Evolutionary conservation across 23 tunicate genomes (phyloP).

Genomic region (Trididemnum nubilum): DNA sequence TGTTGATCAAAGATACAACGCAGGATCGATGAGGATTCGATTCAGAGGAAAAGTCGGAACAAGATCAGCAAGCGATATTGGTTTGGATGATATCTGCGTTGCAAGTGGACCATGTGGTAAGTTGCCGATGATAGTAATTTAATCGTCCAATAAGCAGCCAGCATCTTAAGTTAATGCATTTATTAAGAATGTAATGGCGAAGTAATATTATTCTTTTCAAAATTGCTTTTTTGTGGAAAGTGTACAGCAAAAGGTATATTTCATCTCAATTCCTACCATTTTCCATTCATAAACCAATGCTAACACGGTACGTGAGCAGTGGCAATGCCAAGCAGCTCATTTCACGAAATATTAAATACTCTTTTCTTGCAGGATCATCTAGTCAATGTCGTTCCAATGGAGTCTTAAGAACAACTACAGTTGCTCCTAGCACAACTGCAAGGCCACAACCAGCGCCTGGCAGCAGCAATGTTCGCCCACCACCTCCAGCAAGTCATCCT

Average conservation of each 20-base stretch:
- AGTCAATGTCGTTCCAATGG: slow-evolving; percentile 20
- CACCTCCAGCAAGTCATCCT: not conserved
- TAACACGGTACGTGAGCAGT: no score
- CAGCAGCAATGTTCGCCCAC: not conserved
- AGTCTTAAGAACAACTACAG: not conserved
- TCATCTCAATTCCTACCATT: no score
- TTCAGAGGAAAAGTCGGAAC: slow-evolving; percentile 52
- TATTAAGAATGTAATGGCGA: no score
- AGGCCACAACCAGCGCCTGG: no score
- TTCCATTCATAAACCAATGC: no score
- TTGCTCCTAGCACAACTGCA: slow-evolving; percentile 18
- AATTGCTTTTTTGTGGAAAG: no score
- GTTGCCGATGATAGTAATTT: not conserved
- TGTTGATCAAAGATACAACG: not conserved
- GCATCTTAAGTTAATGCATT: no score
- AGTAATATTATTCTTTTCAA: no score
- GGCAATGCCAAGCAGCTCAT: not conserved
- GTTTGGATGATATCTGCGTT: slow-evolving; percentile 83
- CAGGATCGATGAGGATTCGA: slow-evolving; percentile 43
- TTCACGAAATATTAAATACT: not conserved
- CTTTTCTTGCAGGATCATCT: not conserved
- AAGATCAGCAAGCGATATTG: slow-evolving; percentile 49
- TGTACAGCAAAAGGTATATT: no score
- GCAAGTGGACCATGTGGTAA: slow-evolving; percentile 82
- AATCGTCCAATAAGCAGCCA: no score